Base-by-base conservation (phyloP, 1,140 invertebrate species). In the Neodiprion fabricii region DNA sequence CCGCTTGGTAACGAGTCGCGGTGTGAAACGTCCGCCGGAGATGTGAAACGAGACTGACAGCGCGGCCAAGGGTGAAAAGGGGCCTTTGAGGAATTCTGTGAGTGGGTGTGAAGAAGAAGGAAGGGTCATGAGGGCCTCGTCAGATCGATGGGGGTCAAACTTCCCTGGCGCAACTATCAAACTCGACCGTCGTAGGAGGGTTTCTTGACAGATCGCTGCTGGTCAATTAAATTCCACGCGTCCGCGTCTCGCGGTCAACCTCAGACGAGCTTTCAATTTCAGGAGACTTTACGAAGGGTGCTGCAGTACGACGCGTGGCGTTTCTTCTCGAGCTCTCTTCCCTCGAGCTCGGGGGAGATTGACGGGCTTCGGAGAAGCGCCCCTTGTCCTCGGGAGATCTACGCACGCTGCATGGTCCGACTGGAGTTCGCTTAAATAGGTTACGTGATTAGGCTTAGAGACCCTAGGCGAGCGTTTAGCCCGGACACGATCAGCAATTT, bases 361-460 rank as follows among this genome's bases (percentile, higher is more conserved):
- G 71, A 75, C 74, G 75, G 80, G 79, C 80, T 79, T 81, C 79
- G 48, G 68, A 78, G 80, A 81, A 72, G 75, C 67, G 67, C 28
- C 17, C 28, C 61, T 66, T 17, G 47, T 28, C 47, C 47, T 28
- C 72, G 67, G 28, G 61, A 70, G 71, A 48, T 12, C 17, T 12
- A n/a, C 48, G 17, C 72, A 67, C 73, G 48, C 17, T 53, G 11
- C 23, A 1, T 11, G 11, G 8, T 50, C 17, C 70, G 61, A 40
- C 74, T 71, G 70, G 73, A 61, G 75, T 72, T 81, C 75, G 49
- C 75, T 79, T 73, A 75, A 78, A 47, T 77, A 75, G 78, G 75
- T 81, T 81, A 81, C 72, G 73, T 75, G 78, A 81, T 81, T 81
- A 81, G 65, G 47, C 66, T 71, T 61, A 65, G 50, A 67, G 73